Conservation (phyloP, 2,797 vertebrate species). For the Monodelphis domestica region DNA sequence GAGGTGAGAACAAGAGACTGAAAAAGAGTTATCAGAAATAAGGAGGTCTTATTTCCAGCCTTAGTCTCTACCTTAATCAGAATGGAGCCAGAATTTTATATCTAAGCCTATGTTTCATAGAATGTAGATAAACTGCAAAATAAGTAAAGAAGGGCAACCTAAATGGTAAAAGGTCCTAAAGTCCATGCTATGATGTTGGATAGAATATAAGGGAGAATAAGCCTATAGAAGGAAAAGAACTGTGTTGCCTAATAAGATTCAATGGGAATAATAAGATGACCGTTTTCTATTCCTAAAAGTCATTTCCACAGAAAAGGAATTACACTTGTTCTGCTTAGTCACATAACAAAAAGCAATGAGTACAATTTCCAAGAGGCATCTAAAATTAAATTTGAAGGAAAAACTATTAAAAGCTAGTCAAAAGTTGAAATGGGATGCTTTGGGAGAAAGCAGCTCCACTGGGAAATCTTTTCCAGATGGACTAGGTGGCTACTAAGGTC, state of each 20-base stretch:
- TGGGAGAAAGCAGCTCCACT: neutral
- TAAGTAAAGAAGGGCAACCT: neutral
- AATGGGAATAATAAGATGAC: neutral
- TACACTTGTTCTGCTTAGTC: neutral
- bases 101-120: neutral
- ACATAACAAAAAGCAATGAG: neutral
- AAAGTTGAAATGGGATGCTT: neutral
- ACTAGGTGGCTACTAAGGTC: neutral
- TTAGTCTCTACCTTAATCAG: neutral
- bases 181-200: neutral
- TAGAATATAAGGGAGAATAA: neutral
- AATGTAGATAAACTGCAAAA: neutral
- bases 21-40: neutral
- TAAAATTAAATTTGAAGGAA: neutral
- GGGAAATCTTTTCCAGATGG: neutral
- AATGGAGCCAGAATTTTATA: neutral
- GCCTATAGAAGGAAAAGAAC: neutral
- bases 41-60: neutral
- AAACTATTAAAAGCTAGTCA: neutral
- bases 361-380: neutral
- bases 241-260: neutral
- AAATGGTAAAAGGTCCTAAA: neutral
- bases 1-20: neutral
- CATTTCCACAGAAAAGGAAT: neutral
- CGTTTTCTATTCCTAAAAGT: neutral